A percentile compares a stretch with the other conserved stretches of the same genome.
phyloP scores from a whole-genome alignment of 2,797 vertebrate species.

The Esox lucius region DNA sequence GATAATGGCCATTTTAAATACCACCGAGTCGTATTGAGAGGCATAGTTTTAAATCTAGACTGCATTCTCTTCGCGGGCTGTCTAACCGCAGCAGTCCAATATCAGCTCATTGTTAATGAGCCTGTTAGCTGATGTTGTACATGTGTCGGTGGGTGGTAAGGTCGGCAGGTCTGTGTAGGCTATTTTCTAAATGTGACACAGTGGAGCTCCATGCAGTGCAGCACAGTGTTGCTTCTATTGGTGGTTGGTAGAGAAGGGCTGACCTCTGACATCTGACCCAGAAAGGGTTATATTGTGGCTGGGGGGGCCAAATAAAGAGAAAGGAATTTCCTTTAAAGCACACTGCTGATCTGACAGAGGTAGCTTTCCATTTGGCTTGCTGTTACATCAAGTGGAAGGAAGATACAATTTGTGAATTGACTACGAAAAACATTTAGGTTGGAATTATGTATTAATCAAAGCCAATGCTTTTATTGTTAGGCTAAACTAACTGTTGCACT shows the following conservation, averaged over 20 bases:
- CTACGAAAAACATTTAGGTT: not conserved
- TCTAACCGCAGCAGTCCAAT: not conserved
- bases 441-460: not conserved
- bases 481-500: not conserved
- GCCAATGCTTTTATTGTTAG: not conserved
- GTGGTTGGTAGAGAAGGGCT: not conserved
- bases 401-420: not conserved
- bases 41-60: not conserved
- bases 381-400: not conserved
- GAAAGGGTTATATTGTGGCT: slow-evolving; percentile 5
- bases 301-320: not conserved
- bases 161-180: not conserved
- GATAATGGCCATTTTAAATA: too few species aligned
- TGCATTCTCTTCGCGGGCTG: not conserved
- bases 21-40: not conserved
- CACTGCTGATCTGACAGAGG: not conserved
- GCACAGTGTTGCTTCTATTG: not conserved
- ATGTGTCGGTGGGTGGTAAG: not conserved
- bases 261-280: slow-evolving; percentile 3
- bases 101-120: not conserved
- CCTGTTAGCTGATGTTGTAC: not conserved
- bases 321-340: not conserved
- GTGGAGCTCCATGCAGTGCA: not conserved
- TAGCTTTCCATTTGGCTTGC: not conserved
- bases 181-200: not conserved